Conservation (phyloP, 30 jellyfish, hydroid and myxozoan genomes). For the Euphysa ruthae region DNA sequence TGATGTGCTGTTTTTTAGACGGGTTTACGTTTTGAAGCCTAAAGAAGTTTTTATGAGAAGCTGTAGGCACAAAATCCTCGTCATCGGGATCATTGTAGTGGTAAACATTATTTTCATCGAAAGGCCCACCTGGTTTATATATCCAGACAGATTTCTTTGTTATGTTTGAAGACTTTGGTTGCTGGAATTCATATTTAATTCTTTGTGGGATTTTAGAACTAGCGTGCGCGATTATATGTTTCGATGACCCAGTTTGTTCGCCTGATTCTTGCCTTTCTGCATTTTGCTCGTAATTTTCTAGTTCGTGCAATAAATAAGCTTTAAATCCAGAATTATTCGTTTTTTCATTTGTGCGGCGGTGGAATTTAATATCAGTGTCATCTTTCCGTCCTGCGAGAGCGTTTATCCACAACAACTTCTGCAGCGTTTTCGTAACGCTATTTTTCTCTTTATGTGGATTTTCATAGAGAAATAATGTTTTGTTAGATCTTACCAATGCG, state of each 20-base stretch:
- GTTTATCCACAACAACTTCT: not conserved
- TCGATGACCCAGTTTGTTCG: not conserved
- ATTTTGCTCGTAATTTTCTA: not conserved
- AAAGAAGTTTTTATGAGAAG: not conserved
- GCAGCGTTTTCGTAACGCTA: not conserved
- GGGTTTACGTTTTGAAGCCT: not conserved
- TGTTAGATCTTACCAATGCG: not conserved
- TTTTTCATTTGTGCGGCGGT: not conserved
- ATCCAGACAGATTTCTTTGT: not conserved
- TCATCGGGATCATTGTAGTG: not conserved
- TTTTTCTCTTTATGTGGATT: not conserved
- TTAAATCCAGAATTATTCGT: not conserved
- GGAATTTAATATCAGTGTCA: not conserved
- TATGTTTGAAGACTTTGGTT: no score
- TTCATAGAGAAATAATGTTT: not conserved
- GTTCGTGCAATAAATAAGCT: not conserved
- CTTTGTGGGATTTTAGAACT: not conserved
- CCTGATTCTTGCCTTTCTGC: not conserved
- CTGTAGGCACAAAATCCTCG: not conserved
- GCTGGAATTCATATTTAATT: not conserved
- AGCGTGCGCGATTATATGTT: not conserved
- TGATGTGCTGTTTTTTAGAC: not conserved
- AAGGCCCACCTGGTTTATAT: slow-evolving; percentile 5
- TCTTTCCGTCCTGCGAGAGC: slow-evolving; percentile 5
- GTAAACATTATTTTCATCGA: slow-evolving; percentile 1